Evolutionary conservation across 1,140 invertebrate genomes (phyloP).

Genomic region (Battus philenor): DNA sequence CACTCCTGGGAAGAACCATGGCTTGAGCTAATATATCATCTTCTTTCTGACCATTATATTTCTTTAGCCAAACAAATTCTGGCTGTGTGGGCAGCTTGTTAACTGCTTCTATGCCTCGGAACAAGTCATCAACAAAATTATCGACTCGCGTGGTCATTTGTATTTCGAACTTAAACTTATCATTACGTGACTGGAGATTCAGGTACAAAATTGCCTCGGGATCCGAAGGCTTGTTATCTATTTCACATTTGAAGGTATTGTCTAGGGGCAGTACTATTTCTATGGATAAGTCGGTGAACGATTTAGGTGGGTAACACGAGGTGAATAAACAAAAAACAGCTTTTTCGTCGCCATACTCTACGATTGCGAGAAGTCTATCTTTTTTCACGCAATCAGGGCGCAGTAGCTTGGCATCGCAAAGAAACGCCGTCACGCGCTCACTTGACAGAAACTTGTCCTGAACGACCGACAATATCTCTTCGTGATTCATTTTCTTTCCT

Average conservation of each 20-base stretch:
- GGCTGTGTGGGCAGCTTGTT: conserved; percentile 57
- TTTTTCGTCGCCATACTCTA: conserved; percentile 70
- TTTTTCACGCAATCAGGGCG: conserved; percentile 64
- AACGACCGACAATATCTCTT: conserved; percentile 68
- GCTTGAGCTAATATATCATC: conserved; percentile 76
- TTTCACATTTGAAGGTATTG: conserved; percentile 85
- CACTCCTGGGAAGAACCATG: conserved; percentile 47
- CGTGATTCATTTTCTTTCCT: conserved; percentile 61
- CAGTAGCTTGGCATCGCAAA: conserved; percentile 65
- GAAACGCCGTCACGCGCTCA: conserved; percentile 74
- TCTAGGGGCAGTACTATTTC: conserved; percentile 86
- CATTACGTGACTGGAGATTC: conserved; percentile 65
- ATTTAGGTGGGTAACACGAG: conserved; percentile 77
- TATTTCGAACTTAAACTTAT: conserved; percentile 70
- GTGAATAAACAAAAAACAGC: conserved; percentile 70
- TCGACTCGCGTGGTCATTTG: conserved; percentile 64
- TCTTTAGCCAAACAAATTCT: conserved; percentile 68
- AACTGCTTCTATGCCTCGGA: conserved; percentile 62
- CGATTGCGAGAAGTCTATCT: conserved; percentile 67
- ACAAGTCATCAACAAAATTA: conserved; percentile 71
- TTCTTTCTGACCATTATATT: conserved; percentile 63
- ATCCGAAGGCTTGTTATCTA: conserved; percentile 74
- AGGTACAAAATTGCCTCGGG: conserved; percentile 68
- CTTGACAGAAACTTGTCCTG: conserved; percentile 80
- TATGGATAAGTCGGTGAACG: conserved; percentile 82